A percentile compares a stretch with the other conserved stretches of the same genome.
Evolutionary conservation across 2,888 invertebrate species (phyloP).

Genomic region (Abrostola triplasia): DNA sequence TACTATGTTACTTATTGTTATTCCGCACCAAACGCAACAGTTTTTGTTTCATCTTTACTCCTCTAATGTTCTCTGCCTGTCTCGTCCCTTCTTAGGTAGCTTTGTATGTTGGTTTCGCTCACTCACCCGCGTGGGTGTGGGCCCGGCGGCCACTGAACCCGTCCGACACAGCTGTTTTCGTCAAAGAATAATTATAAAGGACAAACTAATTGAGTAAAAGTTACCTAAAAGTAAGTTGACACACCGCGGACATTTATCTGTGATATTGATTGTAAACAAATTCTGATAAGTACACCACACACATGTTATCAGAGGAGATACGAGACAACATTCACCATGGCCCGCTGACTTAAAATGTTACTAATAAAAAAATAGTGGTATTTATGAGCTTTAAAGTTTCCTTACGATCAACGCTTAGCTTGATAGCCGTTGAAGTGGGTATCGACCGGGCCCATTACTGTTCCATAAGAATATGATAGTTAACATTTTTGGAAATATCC

Average conservation of each 20-base stretch:
- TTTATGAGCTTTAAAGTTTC: slow-evolving; percentile 13
- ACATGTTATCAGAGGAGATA: slow-evolving; percentile 17
- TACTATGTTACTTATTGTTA: slow-evolving; percentile 64
- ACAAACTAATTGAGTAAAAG: slow-evolving; percentile 53
- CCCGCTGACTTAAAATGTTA: slow-evolving; percentile 11
- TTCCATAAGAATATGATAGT: slow-evolving; percentile 13
- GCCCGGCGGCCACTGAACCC: slow-evolving; percentile 74
- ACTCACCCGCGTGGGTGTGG: slow-evolving; percentile 66
- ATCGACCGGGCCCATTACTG: slow-evolving; percentile 20
- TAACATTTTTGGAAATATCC: slow-evolving; percentile 16
- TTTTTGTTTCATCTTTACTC: slow-evolving; percentile 68
- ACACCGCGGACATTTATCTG: slow-evolving; percentile 22
- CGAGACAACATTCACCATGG: slow-evolving; percentile 21
- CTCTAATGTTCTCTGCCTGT: slow-evolving; percentile 57
- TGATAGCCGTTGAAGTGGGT: slow-evolving; percentile 23
- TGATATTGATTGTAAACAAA: slow-evolving; percentile 33
- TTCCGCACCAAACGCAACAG: slow-evolving; percentile 62
- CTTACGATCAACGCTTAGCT: slow-evolving; percentile 17
- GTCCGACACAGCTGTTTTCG: slow-evolving; percentile 73
- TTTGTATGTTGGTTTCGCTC: slow-evolving; percentile 57
- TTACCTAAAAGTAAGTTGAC: slow-evolving; percentile 43
- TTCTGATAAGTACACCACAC: slow-evolving; percentile 27
- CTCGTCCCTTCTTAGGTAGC: slow-evolving; percentile 48
- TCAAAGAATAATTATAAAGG: slow-evolving; percentile 64
- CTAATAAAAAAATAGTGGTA: slow-evolving; percentile 13